Evolutionary conservation across 2,888 invertebrate species (phyloP).

Genomic region (Philaethria dido): DNA sequence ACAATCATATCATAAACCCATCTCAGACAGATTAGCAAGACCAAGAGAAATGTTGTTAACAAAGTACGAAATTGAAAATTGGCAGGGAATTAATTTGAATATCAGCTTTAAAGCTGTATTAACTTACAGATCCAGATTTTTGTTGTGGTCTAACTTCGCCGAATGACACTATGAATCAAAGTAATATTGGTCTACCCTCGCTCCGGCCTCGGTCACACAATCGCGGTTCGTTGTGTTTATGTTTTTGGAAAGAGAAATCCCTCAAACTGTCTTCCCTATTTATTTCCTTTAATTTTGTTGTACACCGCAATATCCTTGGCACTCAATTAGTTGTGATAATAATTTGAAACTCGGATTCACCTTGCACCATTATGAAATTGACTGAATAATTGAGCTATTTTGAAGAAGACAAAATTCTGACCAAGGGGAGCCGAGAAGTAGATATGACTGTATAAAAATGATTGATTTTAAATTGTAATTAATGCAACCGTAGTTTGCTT

Average conservation of each 20-base stretch:
- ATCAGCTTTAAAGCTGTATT: constrained; percentile 37
- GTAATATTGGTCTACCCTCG: constrained; percentile 79
- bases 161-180: constrained; percentile 88
- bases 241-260: constrained; percentile 83
- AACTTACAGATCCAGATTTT: constrained; percentile 93
- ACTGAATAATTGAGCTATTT: background rate
- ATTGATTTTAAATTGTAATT: constrained; percentile 27
- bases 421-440: constrained; percentile 29
- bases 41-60: background rate
- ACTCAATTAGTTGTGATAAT: constrained; percentile 31
- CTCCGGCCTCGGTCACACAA: constrained; percentile 84
- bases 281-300: constrained; percentile 33
- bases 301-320: constrained; percentile 35
- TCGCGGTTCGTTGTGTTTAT: constrained; percentile 85
- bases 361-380: constrained; percentile 28
- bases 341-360: constrained; percentile 27
- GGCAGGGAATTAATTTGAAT: constrained; percentile 9
- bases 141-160: constrained; percentile 93
- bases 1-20: background rate
- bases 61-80: background rate
- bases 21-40: background rate
- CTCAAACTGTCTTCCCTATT: constrained; percentile 47
- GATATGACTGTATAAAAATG: constrained; percentile 16
- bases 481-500: constrained; percentile 36
- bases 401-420: constrained; percentile 8